Evolutionary conservation across 2,888 invertebrate genomes (phyloP), one percentile per base, ranked within the genome.

Genomic region (Caradrina kadenii): DNA sequence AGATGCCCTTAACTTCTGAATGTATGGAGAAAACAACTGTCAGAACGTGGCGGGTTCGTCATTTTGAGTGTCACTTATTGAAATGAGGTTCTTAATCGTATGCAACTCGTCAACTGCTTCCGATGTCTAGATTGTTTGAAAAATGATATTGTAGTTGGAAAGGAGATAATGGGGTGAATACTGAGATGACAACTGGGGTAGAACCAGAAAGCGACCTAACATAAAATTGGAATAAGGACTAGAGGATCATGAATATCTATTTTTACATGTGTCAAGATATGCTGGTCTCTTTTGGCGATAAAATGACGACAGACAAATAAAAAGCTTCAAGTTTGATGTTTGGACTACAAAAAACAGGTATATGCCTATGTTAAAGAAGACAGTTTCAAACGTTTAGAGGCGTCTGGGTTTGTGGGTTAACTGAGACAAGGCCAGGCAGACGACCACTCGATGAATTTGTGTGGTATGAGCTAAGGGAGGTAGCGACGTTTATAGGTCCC

Each of bases 321-420:
- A 55, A 52, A 21, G 21, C n/a, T 31, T 13, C 10, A 22, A 21
- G 50, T 68, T 53, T 11, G 49, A 59, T 48, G 52, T 63, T 64
- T 73, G 59, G 50, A 50, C 73, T 53, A 70, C 66, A 62, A 73
- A 71, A 66, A 74, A 72, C 68, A 61, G 72, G 69, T 76, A 63
- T 60, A 65, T 56, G 60, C 31, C 22, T 60, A 56, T 59, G 45
- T 45, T 42, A 17, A 39, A 64, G n/a, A 53, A 64, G 58, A 73
- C 60, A 70, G 69, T 81, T 77, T 60, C 19, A 48, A 48, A 60
- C 31, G 71, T 79, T 63, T 64, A 73, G 64, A 73, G 79, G 64
- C 69, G 81, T 80, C 71, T 84, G 54, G 71, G 81, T 87, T 87
- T 86, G 82, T 88, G 79, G 87, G 88, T 85, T 87, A 88, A 83